Base-by-base conservation (phyloP, 2,797 vertebrate species). In the Lindbergichthys nudifrons region DNA sequence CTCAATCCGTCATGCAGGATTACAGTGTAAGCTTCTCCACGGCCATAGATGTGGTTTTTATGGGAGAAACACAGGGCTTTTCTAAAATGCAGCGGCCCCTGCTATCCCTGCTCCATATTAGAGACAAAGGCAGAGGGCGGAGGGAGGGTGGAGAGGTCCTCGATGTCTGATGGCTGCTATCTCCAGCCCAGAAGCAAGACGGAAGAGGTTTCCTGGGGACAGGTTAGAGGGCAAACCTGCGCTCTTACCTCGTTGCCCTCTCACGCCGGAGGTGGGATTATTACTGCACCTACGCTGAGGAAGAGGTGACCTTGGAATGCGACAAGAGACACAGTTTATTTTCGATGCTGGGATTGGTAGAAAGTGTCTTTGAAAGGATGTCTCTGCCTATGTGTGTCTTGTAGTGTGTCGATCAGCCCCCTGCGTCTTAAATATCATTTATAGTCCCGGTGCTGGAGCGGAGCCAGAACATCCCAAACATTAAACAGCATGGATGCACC, bases 1-100 rank as follows among this genome's bases (percentile, higher is more conserved):
- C 92, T 93, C 91, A 90, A 93, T 93, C 92, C 88, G 93, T 94
- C 92, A 94, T 91, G 92, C 91, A 80, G 93, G 93, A 94, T 95
- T 94, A 95, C 87, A 82, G 85, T 70, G 79, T 92, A 93, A 94
- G 92, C 92, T 93, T 89, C 91, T 94, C 88, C 85, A 90, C 83
- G 88, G 92, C 88, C 89, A 89, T 88, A 90, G 91, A 94, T 90
- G 90, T 85, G 88, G 85, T 88, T 94, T 94, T 93, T 91, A 89
- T 89, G 82, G 88, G 65, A 88, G 89, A 90, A 91, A 93, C 90
- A 88, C 75, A 70, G 80, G 85, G 86, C 87, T 94, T 93, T 92
- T 88, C 86, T 84, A 85, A 90, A 36, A 88, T n/a, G 77, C 82
- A 58, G 63, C 26, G 67, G 79, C 86, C 85, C 78, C 67, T 89